A percentile compares a stretch with the other conserved stretches of the same genome.
Evolutionary conservation across 2,113 vertebrate genomes (phyloP).

Genomic region (Pyrgilauda ruficollis): DNA sequence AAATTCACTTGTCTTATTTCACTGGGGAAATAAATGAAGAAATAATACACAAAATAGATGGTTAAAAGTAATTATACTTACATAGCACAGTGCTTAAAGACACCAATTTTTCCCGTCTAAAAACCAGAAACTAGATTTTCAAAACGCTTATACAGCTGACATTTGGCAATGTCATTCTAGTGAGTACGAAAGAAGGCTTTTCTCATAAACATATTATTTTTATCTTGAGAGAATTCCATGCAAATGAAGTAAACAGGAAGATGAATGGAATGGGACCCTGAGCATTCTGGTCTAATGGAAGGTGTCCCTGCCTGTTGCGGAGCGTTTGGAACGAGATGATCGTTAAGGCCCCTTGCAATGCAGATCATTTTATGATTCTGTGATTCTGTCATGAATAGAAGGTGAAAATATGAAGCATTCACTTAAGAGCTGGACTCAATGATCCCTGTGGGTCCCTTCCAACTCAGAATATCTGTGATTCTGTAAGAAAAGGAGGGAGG

Average conservation of each 20-base stretch:
- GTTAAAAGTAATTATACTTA: conserved; percentile 22
- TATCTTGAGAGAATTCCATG: background rate
- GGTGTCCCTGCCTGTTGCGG: background rate
- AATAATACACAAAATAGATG: conserved; percentile 12
- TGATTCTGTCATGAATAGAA: background rate
- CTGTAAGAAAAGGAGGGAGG: background rate
- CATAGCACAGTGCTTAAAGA: background rate
- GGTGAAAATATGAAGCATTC: background rate
- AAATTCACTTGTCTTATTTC: conserved; percentile 11
- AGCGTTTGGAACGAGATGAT: rapidly evolving
- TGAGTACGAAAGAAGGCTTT: background rate
- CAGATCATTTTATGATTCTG: background rate
- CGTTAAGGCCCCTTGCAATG: background rate
- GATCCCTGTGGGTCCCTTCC: background rate
- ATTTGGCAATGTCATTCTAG: background rate
- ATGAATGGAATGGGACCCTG: background rate
- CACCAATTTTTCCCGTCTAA: background rate
- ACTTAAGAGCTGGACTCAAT: background rate
- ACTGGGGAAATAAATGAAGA: background rate
- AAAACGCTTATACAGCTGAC: background rate
- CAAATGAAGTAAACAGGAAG: background rate
- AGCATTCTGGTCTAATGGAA: background rate
- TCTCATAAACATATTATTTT: background rate
- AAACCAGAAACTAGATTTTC: background rate
- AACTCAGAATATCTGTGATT: background rate